Base-by-base conservation (phyloP, 2,113 vertebrate genomes). In the Asarcornis scutulata region DNA sequence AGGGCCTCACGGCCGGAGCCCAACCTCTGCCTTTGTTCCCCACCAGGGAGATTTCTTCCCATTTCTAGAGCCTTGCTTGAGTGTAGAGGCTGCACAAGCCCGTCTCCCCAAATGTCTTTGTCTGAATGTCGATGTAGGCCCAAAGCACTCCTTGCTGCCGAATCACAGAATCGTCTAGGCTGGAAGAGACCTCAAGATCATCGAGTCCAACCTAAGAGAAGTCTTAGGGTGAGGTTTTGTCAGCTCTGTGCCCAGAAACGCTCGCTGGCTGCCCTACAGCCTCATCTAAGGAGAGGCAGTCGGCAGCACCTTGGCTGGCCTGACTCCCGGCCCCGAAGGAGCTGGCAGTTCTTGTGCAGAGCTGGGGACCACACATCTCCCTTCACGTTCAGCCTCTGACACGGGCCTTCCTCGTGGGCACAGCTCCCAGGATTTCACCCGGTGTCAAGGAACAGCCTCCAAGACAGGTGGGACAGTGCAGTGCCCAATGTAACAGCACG, bases 31-130 rank as follows among this genome's bases (percentile, higher is more conserved):
- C 68, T 95, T 90, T 89, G 76, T 92, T 79, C 71, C 91, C 48
- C 27, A 34, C 38, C 72, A 59, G 3, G 0, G 73, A 75, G 58
- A 22, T n/a, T 60, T 42, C 58, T 58, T 14, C 34, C 58, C 1
- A 0, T 64, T 8, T 36, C 53, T 6, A 6, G 32, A 88, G 55
- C 17, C 31, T 53, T 0, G 1, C 1, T 2, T 4, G 31, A n/a
- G 38, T 0, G 0, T 53, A 60, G 17, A 52, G 27, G 52, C 20
- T 9, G 0, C 21, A 23, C 8, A 32, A 67, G 40, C 9, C 29
- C 52, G 17, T 52, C 38, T 90, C 26, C 64, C 38, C 44, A 3
- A 1, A 0, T 50, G 22, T 44, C 17, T 62, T 46, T 74, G 25
- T 26, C 68, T 64, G 38, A 38, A 20, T 8, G 7, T 17, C 1